A percentile compares a stretch with the other conserved stretches of the same genome.
These are phyloP conservation scores for Macropis europaea DNA, from an alignment of 2,888 invertebrate species.

Conservation along the genomic window DNA sequence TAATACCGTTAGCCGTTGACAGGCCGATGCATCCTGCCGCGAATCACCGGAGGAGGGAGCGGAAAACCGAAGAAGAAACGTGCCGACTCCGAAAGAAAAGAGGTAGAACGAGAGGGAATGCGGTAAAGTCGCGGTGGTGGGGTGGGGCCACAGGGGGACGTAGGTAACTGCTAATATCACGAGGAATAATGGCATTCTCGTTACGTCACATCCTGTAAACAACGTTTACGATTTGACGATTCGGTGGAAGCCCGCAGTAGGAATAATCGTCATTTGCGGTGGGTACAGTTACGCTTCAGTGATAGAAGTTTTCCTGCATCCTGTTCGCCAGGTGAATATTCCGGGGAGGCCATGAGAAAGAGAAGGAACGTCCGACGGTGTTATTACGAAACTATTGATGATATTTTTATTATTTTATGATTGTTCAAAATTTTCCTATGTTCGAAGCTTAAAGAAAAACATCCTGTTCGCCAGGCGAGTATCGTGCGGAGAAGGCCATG, in stretches of 20 bases:
- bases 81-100: background rate
- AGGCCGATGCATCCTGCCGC: constrained; percentile 41
- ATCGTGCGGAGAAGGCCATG: too few relatives aligned
- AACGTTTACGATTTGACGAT: constrained; percentile 52
- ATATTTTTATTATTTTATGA: too few relatives aligned
- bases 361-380: too few relatives aligned
- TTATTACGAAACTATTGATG: too few relatives aligned
- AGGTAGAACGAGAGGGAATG: background rate
- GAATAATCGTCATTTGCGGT: constrained; percentile 51
- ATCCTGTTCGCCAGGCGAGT: too few relatives aligned
- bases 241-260: constrained; percentile 26
- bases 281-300: constrained; percentile 39
- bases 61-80: background rate
- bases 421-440: too few relatives aligned
- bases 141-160: too few relatives aligned
- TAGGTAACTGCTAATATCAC: constrained; percentile 39
- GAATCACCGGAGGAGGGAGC: constrained; percentile 19
- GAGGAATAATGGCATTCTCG: constrained; percentile 40
- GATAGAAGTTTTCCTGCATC: constrained; percentile 39
- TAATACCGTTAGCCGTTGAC: constrained; percentile 51
- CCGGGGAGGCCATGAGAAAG: too few relatives aligned
- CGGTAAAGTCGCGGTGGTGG: background rate
- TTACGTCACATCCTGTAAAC: constrained; percentile 53
- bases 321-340: constrained; percentile 21
- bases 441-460: too few relatives aligned